Percentiles rank a stretch among this genome's conserved stretches.
phyloP scores from a whole-genome alignment of 2,888 invertebrate species.

The Patella pellucida region DNA sequence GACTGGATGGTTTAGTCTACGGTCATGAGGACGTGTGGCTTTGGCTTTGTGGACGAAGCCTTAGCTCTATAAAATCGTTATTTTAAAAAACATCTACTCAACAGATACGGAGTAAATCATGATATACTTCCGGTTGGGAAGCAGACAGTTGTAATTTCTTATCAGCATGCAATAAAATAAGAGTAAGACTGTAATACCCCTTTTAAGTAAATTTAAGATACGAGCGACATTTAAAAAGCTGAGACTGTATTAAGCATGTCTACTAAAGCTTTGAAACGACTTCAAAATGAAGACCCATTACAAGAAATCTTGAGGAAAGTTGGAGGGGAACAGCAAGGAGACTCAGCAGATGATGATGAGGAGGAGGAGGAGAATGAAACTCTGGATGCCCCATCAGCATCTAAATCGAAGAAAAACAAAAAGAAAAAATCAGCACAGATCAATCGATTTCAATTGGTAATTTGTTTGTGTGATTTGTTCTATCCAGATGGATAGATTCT shows the following conservation, averaged over 20 bases:
- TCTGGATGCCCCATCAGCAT: neutral
- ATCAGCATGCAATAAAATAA: too few species aligned
- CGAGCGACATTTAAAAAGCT: too few species aligned
- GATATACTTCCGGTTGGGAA: slow-evolving; percentile 14
- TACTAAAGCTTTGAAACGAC: slow-evolving; percentile 55
- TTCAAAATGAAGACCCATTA: slow-evolving; percentile 46
- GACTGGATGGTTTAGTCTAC: too few species aligned
- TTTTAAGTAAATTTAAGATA: too few species aligned
- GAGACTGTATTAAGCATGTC: slow-evolving; percentile 48
- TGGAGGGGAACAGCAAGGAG: slow-evolving; percentile 29
- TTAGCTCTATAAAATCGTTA: too few species aligned
- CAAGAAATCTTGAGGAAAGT: slow-evolving; percentile 28
- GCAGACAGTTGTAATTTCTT: neutral
- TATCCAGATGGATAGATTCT: neutral
- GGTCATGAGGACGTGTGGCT: too few species aligned
- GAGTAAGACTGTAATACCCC: too few species aligned
- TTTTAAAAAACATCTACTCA: too few species aligned
- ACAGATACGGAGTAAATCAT: slow-evolving; percentile 9
- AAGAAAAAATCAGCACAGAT: slow-evolving; percentile 25
- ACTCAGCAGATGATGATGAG: slow-evolving; percentile 25
- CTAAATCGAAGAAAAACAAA: slow-evolving; percentile 24
- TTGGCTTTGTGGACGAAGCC: too few species aligned
- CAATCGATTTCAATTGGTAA: slow-evolving; percentile 56
- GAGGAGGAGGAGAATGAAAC: slow-evolving; percentile 25
- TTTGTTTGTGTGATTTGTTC: neutral